These are phyloP conservation scores for Apeira syringaria DNA, from an alignment of 2,888 invertebrate species.

Conservation along the genomic window DNA sequence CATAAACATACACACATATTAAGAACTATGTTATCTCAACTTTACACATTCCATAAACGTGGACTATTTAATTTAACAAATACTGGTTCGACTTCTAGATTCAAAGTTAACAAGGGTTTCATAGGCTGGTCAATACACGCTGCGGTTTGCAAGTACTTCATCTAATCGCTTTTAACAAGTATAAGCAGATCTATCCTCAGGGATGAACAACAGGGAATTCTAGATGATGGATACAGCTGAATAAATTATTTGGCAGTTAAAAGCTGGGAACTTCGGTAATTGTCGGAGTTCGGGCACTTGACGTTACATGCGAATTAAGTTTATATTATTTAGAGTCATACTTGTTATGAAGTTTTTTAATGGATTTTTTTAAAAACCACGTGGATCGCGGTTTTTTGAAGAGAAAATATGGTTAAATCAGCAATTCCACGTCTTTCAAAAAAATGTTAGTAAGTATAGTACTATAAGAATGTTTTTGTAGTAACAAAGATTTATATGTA, in stretches of 20 bases:
- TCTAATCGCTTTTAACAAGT: constrained; percentile 59
- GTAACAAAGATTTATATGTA: too few species aligned
- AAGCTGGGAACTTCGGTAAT: constrained; percentile 48
- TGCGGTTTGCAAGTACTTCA: constrained; percentile 38
- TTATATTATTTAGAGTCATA: not conserved
- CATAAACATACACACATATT: too few species aligned
- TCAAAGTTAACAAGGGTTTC: constrained; percentile 22
- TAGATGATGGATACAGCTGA: constrained; percentile 62
- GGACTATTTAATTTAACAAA: too few species aligned
- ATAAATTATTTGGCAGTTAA: constrained; percentile 61
- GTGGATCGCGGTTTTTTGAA: not conserved
- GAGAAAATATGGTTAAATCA: too few species aligned
- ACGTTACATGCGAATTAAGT: constrained; percentile 37
- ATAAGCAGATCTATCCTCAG: constrained; percentile 46
- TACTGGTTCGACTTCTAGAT: constrained; percentile 16
- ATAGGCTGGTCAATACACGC: constrained; percentile 36
- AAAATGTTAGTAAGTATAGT: too few species aligned
- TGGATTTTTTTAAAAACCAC: too few species aligned
- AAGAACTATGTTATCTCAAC: too few species aligned
- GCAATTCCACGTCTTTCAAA: too few species aligned
- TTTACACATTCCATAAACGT: too few species aligned
- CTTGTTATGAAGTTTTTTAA: not conserved
- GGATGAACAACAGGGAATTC: constrained; percentile 50
- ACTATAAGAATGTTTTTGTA: too few species aligned
- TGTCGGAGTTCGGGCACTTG: constrained; percentile 36